Evolutionary conservation across 1,140 invertebrate species (phyloP).

Genomic region (Palaemon carinicauda): DNA sequence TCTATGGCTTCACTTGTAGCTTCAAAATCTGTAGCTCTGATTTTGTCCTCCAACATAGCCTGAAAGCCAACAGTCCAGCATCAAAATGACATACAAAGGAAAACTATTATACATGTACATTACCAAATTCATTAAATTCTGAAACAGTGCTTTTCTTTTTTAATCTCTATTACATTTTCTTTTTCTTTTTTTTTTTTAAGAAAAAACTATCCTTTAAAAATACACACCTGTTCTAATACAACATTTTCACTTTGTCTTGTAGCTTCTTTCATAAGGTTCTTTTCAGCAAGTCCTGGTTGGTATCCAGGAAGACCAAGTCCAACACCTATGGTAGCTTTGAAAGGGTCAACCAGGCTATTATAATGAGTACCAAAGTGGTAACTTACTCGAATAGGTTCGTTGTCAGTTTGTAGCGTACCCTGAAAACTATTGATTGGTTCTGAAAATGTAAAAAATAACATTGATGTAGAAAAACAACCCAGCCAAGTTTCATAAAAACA

Average conservation of each 20-base stretch:
- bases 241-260: conserved; percentile 83
- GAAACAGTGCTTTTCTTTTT: too few relatives aligned
- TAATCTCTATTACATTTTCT: background rate
- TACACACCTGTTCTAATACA: conserved; percentile 79
- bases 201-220: background rate
- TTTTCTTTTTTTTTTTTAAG: too few relatives aligned
- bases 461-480: background rate
- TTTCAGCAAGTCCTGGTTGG: conserved; percentile 81
- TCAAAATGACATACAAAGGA: too few relatives aligned
- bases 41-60: conserved; percentile 93
- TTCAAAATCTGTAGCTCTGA: conserved; percentile 92
- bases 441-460: conserved; percentile 61
- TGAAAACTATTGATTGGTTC: conserved; percentile 94
- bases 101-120: too few relatives aligned
- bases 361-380: conserved; percentile 92
- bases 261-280: conserved; percentile 80
- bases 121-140: too few relatives aligned
- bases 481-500: too few relatives aligned
- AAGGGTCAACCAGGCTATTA: conserved; percentile 90
- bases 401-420: conserved; percentile 71
- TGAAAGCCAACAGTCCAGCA: conserved; percentile 62
- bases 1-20: conserved; percentile 91
- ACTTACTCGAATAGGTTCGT: conserved; percentile 86
- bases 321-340: conserved; percentile 69
- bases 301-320: conserved; percentile 81